Percentiles rank a stretch among this genome's conserved stretches.
Conservation (phyloP, 2,113 vertebrate species). For the Fregata magnificens region DNA sequence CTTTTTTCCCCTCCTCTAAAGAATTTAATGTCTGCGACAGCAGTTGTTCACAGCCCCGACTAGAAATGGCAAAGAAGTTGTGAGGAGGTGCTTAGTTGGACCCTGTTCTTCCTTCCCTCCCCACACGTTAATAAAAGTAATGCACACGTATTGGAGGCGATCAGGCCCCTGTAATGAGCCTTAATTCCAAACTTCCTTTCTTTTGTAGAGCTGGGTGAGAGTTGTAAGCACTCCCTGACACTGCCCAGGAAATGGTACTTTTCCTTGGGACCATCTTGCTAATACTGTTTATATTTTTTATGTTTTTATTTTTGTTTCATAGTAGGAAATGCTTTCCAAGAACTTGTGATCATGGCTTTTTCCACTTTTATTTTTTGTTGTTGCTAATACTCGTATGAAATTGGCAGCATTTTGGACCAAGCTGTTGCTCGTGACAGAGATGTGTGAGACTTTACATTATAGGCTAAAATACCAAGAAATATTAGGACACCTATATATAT, state of each 20-base stretch:
- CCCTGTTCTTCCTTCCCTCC: background rate
- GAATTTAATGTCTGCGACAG: background rate
- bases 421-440: background rate
- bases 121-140: background rate
- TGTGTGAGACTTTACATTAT: background rate
- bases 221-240: background rate
- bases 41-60: background rate
- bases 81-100: background rate
- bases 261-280: background rate
- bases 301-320: background rate
- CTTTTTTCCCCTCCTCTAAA: fast-evolving
- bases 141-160: background rate
- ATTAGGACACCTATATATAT: background rate
- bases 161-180: background rate
- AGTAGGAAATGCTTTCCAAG: background rate
- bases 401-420: background rate
- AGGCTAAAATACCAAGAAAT: background rate
- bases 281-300: background rate
- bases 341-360: background rate
- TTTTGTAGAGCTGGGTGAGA: background rate
- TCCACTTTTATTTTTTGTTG: background rate
- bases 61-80: background rate
- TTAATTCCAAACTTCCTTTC: conserved; percentile 52
- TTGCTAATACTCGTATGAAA: background rate
- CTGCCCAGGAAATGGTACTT: background rate